Evolutionary conservation across 2,888 invertebrate species (phyloP), one percentile per base, ranked within the genome.

Genomic region (Scelioninae gen. 2): DNA sequence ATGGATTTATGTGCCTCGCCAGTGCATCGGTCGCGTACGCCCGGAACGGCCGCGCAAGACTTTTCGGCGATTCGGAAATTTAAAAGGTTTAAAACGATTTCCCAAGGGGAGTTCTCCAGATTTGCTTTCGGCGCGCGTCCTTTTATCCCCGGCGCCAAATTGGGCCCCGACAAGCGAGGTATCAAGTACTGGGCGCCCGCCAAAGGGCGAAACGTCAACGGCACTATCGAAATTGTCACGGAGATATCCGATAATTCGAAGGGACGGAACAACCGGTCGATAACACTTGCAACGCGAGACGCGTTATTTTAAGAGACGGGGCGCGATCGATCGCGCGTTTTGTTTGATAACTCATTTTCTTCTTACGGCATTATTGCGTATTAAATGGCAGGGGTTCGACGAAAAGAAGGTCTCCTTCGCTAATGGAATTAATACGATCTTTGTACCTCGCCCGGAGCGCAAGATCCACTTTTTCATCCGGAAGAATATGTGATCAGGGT

Each of bases 1-100:
- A 80, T 83, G 76, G 84, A 84, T 84, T 84, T 84, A 83, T 84
- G 83, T 81, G 78, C 80, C 78, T 57, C 64, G 53, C 63, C 37
- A 69, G 60, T 52, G 61, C 74, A 58, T 63, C 60, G 57, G 72
- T 70, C 67, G 65, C 45, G 64, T 55, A 52, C 69, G 57, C 41
- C 68, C 57, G 60, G 68, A 74, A 74, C 75, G 76, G 76, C 77
- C 74, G 71, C 57, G 61, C 60, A 73, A 75, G 77, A 77, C 68
- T 74, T 70, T 74, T 70, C 64, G 74, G 76, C 76, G 77, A 43
- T 53, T 78, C 79, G 77, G 79, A 79, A 84, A 83, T 85, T 84
- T 86, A 84, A 85, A 85, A 85, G 85, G 85, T 85, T 85, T 85
- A 84, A 82, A 85, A 76, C 85, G 85, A 86, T 86, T 86, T 86